Base-by-base conservation (phyloP, 2,113 vertebrate species). In the Gambusia holbrooki region DNA sequence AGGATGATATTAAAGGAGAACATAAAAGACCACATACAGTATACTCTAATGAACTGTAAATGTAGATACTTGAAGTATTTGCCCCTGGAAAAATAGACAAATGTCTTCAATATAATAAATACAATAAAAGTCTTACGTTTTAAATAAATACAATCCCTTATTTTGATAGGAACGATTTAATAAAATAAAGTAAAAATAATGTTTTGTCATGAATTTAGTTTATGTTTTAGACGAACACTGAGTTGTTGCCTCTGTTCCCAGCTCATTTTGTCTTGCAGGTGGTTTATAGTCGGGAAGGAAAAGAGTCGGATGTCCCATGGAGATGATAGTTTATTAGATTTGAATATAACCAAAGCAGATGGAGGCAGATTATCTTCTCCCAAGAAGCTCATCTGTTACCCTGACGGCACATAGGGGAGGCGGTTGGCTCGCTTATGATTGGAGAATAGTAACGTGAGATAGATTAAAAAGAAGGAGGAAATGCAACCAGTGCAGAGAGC, bases 271-370 rank as follows among this genome's bases (percentile, higher is more conserved):
- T 17, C n/a, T 28, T 60, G 60, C 32, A 60, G 54, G 33, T 37
- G 10, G 32, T n/a, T 71, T 61, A 27, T 14, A 28, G 51, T 61
- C 61, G n/a, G 13, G 27, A 28, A 71, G n/a, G 12, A 42, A n/a
- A 29, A 61, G 25, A 15, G 35, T 35, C 8, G 27, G 62, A n/a
- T 19, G 29, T 42, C 37, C 63, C 27, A 1, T 22, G 61, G 75
- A 87, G 28, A 74, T 37, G 37, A 13, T 71, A 62, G 68, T 67
- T 60, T 76, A 70, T 73, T 67, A 75, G 58, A 80, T 33, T 78
- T n/a, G 8, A 71, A 35, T 66, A 66, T 84, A 84, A 78, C 66
- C 70, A 77, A 73, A 81, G 60, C 28, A 78, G 73, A 80, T 42
- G 27, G 62, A 67, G 48, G 13, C 58, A 54, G 79, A 82, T 62